Conservation (phyloP, 2,797 vertebrate genomes). For the Muraenolepis orangiensis region DNA sequence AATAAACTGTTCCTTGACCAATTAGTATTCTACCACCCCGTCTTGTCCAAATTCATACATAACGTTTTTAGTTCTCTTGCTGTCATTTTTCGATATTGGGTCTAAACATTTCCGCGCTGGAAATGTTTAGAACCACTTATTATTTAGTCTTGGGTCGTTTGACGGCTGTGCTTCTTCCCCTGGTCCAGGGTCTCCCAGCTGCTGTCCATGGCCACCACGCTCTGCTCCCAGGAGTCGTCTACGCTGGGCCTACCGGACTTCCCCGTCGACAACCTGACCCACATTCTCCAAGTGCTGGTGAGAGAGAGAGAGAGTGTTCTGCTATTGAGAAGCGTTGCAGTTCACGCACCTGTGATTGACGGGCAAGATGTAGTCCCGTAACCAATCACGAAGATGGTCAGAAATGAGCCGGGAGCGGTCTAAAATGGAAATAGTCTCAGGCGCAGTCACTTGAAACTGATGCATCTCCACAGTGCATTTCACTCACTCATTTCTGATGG, state of each 20-base stretch:
- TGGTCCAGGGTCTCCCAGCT: slow-evolving; percentile 86
- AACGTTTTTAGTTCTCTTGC: no score
- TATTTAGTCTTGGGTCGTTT: not conserved
- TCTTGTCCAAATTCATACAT: no score
- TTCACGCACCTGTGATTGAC: not conserved
- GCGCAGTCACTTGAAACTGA: not conserved
- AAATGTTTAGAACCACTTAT: no score
- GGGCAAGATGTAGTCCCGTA: not conserved
- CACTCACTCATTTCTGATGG: not conserved
- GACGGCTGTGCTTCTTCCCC: not conserved
- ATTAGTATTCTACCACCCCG: no score
- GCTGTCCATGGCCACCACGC: slow-evolving; percentile 88
- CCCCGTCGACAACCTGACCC: slow-evolving; percentile 87
- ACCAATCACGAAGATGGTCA: not conserved
- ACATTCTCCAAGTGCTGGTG: slow-evolving; percentile 87
- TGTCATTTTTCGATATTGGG: no score
- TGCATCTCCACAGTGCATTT: not conserved
- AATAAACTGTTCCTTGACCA: no score
- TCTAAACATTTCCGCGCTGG: not conserved
- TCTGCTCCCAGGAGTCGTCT: slow-evolving; percentile 93
- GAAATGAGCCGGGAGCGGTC: not conserved
- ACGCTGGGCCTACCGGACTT: slow-evolving; percentile 93
- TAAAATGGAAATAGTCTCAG: not conserved
- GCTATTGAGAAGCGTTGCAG: not conserved
- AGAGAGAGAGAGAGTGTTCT: slow-evolving; percentile 28